Percentiles rank a stretch among this genome's conserved stretches.
These are phyloP conservation scores for Epinephelus malabaricus DNA, from an alignment of 2,797 vertebrate genomes.

Conservation along the genomic window DNA sequence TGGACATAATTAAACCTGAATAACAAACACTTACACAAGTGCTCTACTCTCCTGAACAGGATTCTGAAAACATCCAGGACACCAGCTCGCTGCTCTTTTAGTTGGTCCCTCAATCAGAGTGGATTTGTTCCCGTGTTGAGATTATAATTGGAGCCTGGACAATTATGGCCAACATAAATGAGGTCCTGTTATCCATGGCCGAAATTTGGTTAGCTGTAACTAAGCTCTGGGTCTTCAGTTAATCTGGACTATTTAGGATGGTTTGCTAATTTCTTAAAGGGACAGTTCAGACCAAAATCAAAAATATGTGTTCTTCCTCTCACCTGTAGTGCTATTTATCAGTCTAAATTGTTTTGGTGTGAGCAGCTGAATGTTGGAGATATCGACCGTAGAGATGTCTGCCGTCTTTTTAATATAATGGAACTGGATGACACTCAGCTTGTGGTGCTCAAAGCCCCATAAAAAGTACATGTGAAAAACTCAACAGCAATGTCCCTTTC, in stretches of 20 bases:
- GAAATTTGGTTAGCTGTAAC: constrained; percentile 47
- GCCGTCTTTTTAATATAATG: no score
- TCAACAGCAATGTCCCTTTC: no score
- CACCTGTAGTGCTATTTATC: no score
- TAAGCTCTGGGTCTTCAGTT: constrained; percentile 41
- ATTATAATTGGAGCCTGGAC: constrained; percentile 76
- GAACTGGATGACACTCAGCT: no score
- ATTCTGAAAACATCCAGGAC: constrained; percentile 82
- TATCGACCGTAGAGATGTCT: no score
- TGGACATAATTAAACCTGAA: constrained; percentile 91
- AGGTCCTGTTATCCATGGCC: constrained; percentile 58
- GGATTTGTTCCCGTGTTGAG: constrained; percentile 75
- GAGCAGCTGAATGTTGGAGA: no score
- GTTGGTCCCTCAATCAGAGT: constrained; percentile 75
- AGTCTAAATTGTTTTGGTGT: no score
- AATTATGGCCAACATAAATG: constrained; percentile 75
- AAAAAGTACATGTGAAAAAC: no score
- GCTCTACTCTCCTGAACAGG: constrained; percentile 79
- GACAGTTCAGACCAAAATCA: no score
- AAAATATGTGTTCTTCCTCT: no score
- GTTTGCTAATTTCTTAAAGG: constrained; percentile 30
- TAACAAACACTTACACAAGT: constrained; percentile 89
- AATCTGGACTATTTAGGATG: constrained; percentile 28
- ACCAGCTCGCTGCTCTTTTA: constrained; percentile 73
- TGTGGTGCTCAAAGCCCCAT: no score